Evolutionary conservation across 2,797 vertebrate genomes (phyloP).

Genomic region (Hafferia zeledoni): DNA sequence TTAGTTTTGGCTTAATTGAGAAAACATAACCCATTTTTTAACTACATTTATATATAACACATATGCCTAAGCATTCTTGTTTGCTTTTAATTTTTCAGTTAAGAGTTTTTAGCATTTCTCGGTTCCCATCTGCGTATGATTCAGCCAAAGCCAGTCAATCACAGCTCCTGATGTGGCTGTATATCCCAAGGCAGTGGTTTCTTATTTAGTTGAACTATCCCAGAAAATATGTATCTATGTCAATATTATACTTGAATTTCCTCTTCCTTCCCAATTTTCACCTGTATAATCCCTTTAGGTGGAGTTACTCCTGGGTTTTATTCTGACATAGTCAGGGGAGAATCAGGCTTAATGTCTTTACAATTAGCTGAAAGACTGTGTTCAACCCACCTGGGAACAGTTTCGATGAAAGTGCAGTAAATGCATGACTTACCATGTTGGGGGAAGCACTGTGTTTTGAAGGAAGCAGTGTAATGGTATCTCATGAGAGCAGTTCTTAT

Average conservation of each 20-base stretch:
- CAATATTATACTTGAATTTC: background rate
- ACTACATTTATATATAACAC: background rate
- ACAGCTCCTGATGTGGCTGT: background rate
- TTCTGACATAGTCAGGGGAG: background rate
- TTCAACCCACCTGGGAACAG: background rate
- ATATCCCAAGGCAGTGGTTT: background rate
- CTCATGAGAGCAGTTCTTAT: slow-evolving; percentile 24
- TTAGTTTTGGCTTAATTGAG: background rate
- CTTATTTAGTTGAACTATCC: background rate
- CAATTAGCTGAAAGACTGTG: background rate
- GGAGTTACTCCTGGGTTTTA: background rate
- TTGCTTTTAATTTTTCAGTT: background rate
- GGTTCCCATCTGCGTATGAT: background rate
- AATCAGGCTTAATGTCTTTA: background rate
- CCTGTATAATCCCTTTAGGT: background rate
- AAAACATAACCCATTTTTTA: background rate
- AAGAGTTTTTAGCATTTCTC: background rate
- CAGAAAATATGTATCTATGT: background rate
- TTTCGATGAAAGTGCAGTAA: background rate
- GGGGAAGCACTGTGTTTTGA: background rate
- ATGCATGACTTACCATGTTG: background rate
- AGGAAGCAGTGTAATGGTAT: background rate
- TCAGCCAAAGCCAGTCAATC: background rate
- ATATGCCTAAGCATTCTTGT: background rate
- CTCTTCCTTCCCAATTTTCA: background rate